phyloP scores from a whole-genome alignment of 2,888 invertebrate genomes.

The Unio pictorum region DNA sequence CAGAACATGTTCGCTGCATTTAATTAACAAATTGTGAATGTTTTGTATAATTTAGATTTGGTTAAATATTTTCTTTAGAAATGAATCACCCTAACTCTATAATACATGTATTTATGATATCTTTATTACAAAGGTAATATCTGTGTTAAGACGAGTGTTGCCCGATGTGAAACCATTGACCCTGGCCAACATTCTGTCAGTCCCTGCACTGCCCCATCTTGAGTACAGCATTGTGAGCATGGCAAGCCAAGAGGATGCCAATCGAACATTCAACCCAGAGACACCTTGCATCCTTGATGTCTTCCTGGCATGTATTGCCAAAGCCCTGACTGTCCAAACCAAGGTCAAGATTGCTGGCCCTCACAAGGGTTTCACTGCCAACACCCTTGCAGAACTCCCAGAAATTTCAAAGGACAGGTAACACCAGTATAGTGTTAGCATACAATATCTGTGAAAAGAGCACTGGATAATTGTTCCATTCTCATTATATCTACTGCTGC shows the following conservation, averaged over 20 bases:
- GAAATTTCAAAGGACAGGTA: slow-evolving; percentile 29
- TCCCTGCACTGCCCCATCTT: slow-evolving; percentile 80
- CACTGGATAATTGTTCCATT: no score
- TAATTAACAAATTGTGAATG: no score
- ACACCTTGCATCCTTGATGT: slow-evolving; percentile 87
- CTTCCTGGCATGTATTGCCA: slow-evolving; percentile 90
- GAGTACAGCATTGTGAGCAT: slow-evolving; percentile 83
- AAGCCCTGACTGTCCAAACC: slow-evolving; percentile 90
- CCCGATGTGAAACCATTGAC: slow-evolving; percentile 90
- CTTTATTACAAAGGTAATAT: slow-evolving; percentile 79
- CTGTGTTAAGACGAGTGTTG: slow-evolving; percentile 87
- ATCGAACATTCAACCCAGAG: slow-evolving; percentile 67
- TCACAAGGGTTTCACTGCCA: slow-evolving; percentile 72
- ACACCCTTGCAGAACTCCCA: slow-evolving; percentile 75
- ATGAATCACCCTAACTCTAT: no score
- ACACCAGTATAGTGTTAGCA: background rate
- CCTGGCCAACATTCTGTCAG: slow-evolving; percentile 84
- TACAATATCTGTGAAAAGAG: slow-evolving; percentile 1
- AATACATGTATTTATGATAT: no score
- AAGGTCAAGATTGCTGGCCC: slow-evolving; percentile 80
- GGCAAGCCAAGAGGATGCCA: slow-evolving; percentile 50
- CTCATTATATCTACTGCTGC: no score
- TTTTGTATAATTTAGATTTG: no score
- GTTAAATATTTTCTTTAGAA: no score
- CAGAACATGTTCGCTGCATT: no score